These are phyloP conservation scores for Emydocephalus ijimae DNA, from an alignment of 2,113 vertebrate genomes.

Conservation along the genomic window DNA sequence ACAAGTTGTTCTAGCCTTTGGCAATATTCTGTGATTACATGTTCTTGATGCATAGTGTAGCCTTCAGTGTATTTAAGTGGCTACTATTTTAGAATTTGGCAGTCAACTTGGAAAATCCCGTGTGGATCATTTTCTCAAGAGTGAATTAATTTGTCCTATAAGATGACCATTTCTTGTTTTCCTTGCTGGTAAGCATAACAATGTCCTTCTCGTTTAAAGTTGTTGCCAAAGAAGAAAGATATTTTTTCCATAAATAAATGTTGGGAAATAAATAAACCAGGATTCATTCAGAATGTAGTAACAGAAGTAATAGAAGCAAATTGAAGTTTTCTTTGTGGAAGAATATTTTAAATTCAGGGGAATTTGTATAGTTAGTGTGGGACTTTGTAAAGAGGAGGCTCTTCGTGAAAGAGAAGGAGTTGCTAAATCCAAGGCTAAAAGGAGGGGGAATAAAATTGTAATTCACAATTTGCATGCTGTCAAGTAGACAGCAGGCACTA, in stretches of 20 bases:
- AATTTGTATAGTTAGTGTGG: neutral
- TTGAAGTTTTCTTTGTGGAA: neutral
- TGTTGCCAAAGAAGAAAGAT: neutral
- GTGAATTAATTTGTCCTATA: neutral
- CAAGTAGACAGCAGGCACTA: slow-evolving; percentile 7
- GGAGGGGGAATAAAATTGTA: fast-evolving
- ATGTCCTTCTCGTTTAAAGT: neutral
- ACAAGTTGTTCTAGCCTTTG: neutral
- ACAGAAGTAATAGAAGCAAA: neutral
- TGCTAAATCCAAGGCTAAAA: neutral
- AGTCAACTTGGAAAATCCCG: neutral
- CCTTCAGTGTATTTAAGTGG: neutral
- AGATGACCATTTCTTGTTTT: neutral
- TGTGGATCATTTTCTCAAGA: neutral
- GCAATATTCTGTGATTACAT: neutral
- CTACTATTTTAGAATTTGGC: neutral
- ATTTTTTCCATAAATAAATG: neutral
- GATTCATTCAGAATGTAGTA: neutral
- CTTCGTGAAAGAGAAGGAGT: slow-evolving; percentile 16
- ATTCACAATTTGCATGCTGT: neutral
- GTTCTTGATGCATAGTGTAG: neutral
- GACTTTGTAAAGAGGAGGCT: slow-evolving; percentile 20
- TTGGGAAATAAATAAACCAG: neutral
- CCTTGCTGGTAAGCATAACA: neutral
- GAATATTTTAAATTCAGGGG: neutral